Conservation (phyloP, 2,797 vertebrate genomes). For the Manis javanica region DNA sequence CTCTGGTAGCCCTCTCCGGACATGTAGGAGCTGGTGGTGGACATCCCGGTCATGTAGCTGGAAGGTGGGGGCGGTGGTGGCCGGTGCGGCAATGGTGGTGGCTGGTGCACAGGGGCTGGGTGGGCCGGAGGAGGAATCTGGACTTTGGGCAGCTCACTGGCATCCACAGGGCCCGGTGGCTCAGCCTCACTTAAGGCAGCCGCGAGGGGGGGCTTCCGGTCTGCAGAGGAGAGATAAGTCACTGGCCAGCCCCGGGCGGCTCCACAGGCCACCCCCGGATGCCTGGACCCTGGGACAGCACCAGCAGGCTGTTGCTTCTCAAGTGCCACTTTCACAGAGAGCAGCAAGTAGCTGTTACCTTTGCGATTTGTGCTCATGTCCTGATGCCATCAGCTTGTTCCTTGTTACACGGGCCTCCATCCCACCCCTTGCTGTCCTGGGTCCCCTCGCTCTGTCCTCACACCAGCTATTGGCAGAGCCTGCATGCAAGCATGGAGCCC, state of each 20-base stretch:
- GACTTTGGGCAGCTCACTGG: slow-evolving; percentile 89
- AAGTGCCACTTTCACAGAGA: not conserved
- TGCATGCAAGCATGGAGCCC: fast-evolving
- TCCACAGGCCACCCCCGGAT: too few relatives aligned
- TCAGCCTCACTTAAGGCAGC: slow-evolving; percentile 92
- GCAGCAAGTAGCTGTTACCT: not conserved
- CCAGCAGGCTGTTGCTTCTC: too few relatives aligned
- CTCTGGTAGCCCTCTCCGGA: slow-evolving; percentile 97
- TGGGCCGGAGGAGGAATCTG: slow-evolving; percentile 93
- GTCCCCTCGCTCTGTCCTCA: not conserved
- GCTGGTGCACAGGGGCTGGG: slow-evolving; percentile 92
- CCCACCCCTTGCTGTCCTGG: too few relatives aligned
- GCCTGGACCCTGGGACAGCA: too few relatives aligned
- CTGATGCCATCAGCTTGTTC: not conserved
- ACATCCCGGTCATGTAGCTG: slow-evolving; percentile 94
- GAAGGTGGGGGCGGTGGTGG: slow-evolving; percentile 92
- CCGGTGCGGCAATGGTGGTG: slow-evolving; percentile 93
- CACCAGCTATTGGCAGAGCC: not conserved
- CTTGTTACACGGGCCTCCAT: not conserved
- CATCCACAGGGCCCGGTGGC: slow-evolving; percentile 87
- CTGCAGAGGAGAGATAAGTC: slow-evolving; percentile 83
- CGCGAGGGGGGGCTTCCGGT: slow-evolving; percentile 91
- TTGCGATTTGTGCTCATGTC: not conserved
- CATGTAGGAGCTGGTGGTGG: slow-evolving; percentile 98
- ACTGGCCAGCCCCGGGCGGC: fast-evolving